A percentile compares a stretch with the other conserved stretches of the same genome.
phyloP scores from a whole-genome alignment of 2,888 invertebrate genomes.

The Dolichopus griseipennis region DNA sequence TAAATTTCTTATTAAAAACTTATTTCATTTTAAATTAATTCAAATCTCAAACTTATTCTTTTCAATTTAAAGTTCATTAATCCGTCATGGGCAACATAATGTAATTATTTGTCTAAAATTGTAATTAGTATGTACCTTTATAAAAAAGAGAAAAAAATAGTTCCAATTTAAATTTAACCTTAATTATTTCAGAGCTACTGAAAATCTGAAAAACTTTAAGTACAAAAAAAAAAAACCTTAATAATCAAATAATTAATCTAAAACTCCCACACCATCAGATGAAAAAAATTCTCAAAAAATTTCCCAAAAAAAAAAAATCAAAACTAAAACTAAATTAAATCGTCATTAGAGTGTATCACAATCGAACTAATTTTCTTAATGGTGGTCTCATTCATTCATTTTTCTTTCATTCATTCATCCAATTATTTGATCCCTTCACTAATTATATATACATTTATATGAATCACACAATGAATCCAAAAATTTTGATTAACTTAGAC shows the following conservation, averaged over 20 bases:
- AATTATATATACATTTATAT: neutral
- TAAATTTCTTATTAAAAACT: too few relatives aligned
- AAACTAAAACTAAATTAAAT: neutral
- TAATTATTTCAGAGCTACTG: neutral
- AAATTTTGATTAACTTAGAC: neutral
- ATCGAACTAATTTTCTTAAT: neutral
- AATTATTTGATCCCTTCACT: neutral
- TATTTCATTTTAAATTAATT: too few relatives aligned
- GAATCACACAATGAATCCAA: too few relatives aligned
- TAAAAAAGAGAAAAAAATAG: too few relatives aligned
- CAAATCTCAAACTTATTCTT: too few relatives aligned
- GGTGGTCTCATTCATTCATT: neutral
- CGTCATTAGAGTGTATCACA: neutral
- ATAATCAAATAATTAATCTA: neutral
- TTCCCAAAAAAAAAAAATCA: neutral
- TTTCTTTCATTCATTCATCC: too few relatives aligned
- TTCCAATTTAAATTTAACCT: too few relatives aligned
- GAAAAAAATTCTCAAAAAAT: neutral
- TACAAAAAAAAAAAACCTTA: neutral
- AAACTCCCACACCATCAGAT: neutral
- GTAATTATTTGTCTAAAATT: too few relatives aligned
- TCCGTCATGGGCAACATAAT: too few relatives aligned
- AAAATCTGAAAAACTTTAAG: neutral
- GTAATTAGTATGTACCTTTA: too few relatives aligned
- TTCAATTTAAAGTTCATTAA: too few relatives aligned